phyloP scores from a whole-genome alignment of 2,797 vertebrate genomes.

The Falco concolor region DNA sequence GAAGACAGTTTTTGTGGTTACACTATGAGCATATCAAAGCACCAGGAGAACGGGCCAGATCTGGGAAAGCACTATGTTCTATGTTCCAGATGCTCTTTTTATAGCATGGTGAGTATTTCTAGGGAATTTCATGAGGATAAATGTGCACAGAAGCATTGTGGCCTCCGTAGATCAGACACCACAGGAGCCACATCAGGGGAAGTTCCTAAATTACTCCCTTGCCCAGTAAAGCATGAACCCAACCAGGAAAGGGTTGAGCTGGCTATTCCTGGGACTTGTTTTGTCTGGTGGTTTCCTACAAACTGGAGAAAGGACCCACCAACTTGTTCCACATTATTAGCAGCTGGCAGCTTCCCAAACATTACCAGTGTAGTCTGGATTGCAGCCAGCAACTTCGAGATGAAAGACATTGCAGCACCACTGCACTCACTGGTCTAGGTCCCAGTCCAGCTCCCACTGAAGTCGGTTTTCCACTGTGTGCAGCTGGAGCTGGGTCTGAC shows the following conservation, averaged over 20 bases:
- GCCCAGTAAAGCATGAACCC: not conserved
- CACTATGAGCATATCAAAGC: not conserved
- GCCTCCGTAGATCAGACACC: slow-evolving; percentile 32
- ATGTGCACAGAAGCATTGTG: not conserved
- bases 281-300: slow-evolving; percentile 65
- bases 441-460: slow-evolving; percentile 27
- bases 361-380: slow-evolving; percentile 52
- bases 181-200: slow-evolving; percentile 36
- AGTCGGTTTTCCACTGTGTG: not conserved
- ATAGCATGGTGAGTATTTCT: not conserved
- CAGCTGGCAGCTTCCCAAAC: slow-evolving; percentile 43
- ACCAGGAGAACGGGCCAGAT: not conserved
- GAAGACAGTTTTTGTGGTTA: not conserved
- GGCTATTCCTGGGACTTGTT: slow-evolving; percentile 50
- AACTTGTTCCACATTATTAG: slow-evolving; percentile 50
- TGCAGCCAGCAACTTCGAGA: slow-evolving; percentile 19
- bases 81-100: not conserved
- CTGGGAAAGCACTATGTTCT: not conserved
- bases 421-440: slow-evolving; percentile 27
- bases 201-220: slow-evolving; percentile 28
- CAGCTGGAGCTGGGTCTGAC: slow-evolving; percentile 23
- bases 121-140: slow-evolving; percentile 22
- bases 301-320: slow-evolving; percentile 40
- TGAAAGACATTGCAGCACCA: slow-evolving; percentile 29
- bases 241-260: not conserved